Evolutionary conservation across 1,140 invertebrate genomes (phyloP), one percentile per base, ranked within the genome.

Genomic region (Drosophila sp.): DNA sequence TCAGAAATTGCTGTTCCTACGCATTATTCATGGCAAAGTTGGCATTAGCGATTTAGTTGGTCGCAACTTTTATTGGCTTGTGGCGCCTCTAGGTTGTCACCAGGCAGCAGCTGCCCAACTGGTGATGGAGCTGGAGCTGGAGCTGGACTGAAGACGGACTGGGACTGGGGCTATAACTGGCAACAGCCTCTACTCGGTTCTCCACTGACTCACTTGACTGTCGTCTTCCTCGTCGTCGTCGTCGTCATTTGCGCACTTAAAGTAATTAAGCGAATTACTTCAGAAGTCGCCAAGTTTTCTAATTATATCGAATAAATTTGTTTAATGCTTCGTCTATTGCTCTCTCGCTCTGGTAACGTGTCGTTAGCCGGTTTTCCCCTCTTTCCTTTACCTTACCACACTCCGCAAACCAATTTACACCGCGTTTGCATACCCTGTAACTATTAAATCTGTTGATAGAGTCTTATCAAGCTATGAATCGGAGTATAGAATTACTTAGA

Each of bases 281-380:
- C 76, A 90, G 78, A 90, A 90, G 86, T 90, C 86, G 81, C 86
- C 86, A 90, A 90, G 86, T 90, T 90, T 87, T 81, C 86, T 90
- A 86, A 90, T 90, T 90, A 90, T 90, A 90, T 90, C 78, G 80
- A 90, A 90, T 86, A 90, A 90, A 90, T 90, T 90, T 81, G 80
- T 79, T 90, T 90, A 90, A 90, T 90, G 82, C 72, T 82, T 59
- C 54, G 51, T 89, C 64, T 79, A 65, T 73, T 61, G 80, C 70
- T 38, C 43, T 25, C 9, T 8, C 29, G 4, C 4, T 38, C 58
- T 14, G 46, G 7, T 54, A 46, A 65, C 72, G 40, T 41, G 18
- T n/a, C 8, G 9, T 3, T n/a, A 13, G 36, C n/a, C 27, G 29
- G 32, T 46, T 32, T 46, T 4, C 18, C 38, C n/a, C 2, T 9